Conservation (phyloP, 1,140 invertebrate species). For the Ephestia elutella region DNA sequence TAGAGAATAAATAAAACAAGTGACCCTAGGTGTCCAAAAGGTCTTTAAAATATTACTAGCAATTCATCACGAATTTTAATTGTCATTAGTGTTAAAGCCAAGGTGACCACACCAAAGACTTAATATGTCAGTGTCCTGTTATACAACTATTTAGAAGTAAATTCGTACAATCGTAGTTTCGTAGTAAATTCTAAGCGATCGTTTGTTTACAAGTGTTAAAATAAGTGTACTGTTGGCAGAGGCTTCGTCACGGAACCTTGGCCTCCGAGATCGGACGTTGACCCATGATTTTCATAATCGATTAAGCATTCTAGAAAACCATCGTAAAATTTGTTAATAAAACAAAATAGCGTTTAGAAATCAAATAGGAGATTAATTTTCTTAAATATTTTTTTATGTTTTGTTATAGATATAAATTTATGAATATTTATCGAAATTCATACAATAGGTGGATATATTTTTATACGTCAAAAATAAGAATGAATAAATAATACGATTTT, state of each 20-base stretch:
- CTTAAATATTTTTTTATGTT: background rate
- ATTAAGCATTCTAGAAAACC: background rate
- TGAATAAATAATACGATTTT: too few species aligned
- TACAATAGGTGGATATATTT: too few species aligned
- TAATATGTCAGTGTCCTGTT: too few species aligned
- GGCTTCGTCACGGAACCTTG: background rate
- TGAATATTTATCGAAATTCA: too few species aligned
- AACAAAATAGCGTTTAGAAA: background rate
- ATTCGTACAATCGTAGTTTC: background rate
- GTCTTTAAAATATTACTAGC: too few species aligned
- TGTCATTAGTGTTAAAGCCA: too few species aligned
- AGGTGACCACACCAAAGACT: too few species aligned
- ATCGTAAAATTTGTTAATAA: background rate
- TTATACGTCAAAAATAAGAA: too few species aligned
- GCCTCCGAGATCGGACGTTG: background rate
- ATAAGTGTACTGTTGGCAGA: background rate
- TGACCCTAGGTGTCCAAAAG: too few species aligned
- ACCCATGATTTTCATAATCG: background rate
- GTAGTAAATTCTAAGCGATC: background rate
- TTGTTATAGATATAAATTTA: background rate
- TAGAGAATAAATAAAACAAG: too few species aligned
- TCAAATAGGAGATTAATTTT: background rate
- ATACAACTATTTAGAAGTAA: too few species aligned
- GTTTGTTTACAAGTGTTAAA: constrained; percentile 2
- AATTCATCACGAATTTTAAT: too few species aligned